Evolutionary conservation across 2,113 vertebrate species (phyloP).

Genomic region (Eublepharis macularius): DNA sequence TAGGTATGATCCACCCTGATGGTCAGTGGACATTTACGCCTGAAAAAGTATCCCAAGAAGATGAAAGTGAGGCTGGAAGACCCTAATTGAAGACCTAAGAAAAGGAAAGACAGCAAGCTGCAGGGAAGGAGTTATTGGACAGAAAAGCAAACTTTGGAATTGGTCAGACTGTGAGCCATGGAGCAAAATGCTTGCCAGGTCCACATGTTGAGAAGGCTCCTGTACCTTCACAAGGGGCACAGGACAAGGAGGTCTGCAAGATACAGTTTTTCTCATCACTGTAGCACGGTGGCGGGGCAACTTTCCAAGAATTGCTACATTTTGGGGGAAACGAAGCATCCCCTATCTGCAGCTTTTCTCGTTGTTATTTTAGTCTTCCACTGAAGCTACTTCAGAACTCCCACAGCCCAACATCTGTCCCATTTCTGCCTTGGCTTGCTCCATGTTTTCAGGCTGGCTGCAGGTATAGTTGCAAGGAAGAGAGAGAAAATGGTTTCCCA

Average conservation of each 20-base stretch:
- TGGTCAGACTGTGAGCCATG: neutral
- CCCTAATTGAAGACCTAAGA: neutral
- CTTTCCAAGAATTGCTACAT: neutral
- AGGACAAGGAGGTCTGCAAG: neutral
- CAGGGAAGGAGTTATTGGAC: neutral
- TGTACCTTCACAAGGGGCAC: neutral
- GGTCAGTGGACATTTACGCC: neutral
- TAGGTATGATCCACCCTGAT: too few species aligned
- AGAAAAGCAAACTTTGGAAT: neutral
- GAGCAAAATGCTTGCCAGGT: neutral
- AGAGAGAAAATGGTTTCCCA: neutral
- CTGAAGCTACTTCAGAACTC: neutral
- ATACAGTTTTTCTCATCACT: neutral
- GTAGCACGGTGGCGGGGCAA: neutral
- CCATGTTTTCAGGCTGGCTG: neutral
- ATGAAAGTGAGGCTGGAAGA: neutral
- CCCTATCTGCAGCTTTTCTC: neutral
- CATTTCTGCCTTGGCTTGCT: neutral
- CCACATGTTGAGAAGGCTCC: neutral
- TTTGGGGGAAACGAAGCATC: neutral
- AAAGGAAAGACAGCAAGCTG: neutral
- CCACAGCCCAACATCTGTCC: neutral
- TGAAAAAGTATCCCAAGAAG: neutral
- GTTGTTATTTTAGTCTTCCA: neutral
- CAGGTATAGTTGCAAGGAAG: neutral